Evolutionary conservation across 1,140 invertebrate species (phyloP).

Genomic region (Dermatophagoides farinae): DNA sequence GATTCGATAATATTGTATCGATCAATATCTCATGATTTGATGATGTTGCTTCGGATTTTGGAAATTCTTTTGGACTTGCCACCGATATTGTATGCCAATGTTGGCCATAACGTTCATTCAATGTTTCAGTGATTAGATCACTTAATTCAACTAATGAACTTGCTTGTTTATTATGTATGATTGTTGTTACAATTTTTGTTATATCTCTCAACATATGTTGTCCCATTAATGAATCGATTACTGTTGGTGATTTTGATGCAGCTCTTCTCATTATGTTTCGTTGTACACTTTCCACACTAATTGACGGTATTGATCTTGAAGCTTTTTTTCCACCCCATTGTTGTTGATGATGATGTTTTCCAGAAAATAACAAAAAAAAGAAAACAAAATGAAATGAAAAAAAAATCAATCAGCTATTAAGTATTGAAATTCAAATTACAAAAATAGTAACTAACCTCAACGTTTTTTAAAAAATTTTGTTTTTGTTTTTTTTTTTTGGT

Average conservation of each 20-base stretch:
- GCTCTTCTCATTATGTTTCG: slow-evolving; percentile 7
- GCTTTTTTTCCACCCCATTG: background rate
- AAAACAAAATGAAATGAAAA: background rate
- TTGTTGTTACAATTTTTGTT: background rate
- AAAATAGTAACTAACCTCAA: no score
- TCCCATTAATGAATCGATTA: slow-evolving; percentile 8
- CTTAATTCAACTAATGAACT: background rate
- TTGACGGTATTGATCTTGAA: background rate
- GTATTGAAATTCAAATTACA: no score
- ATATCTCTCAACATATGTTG: slow-evolving; percentile 2
- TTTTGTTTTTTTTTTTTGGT: no score
- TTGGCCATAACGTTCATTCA: slow-evolving; percentile 1
- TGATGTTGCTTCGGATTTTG: background rate
- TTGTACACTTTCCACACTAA: background rate
- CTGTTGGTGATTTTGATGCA: background rate
- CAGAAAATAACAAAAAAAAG: background rate
- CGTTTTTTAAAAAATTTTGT: no score
- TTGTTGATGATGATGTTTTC: background rate
- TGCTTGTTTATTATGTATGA: background rate
- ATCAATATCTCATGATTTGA: background rate
- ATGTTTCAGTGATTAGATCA: background rate
- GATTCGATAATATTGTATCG: background rate
- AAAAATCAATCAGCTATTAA: background rate
- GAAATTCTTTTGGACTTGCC: background rate
- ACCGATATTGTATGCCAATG: slow-evolving; percentile 8